Conservation (phyloP, 2,888 invertebrate species). For the Pristionchus exspectatus region DNA sequence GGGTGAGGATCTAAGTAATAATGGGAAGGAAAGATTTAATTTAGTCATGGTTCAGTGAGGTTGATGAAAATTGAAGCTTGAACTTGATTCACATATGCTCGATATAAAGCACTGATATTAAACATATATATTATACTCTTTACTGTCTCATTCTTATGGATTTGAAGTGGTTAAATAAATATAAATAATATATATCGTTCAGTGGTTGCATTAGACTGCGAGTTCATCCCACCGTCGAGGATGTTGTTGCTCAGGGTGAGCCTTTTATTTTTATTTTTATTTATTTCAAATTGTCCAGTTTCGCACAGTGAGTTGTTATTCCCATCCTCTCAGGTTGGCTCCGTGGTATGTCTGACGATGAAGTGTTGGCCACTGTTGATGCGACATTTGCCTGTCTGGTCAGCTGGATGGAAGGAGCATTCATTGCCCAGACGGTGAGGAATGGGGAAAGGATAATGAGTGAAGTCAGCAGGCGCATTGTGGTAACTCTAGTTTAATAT, state of each 20-base stretch:
- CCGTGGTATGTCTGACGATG: constrained; percentile 80
- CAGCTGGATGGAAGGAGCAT: constrained; percentile 97
- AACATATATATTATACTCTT: not conserved
- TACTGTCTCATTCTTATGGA: too few species aligned
- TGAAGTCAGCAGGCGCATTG: not conserved
- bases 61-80: too few species aligned
- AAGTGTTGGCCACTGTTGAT: constrained; percentile 94
- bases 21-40: not conserved
- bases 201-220: constrained; percentile 15
- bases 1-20: constrained; percentile 78
- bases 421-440: constrained; percentile 92
- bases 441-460: not conserved
- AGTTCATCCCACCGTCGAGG: constrained; percentile 13
- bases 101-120: not conserved
- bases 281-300: too few species aligned
- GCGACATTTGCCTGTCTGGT: constrained; percentile 92
- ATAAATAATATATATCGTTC: not conserved
- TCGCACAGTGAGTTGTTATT: not conserved
- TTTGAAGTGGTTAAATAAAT: not conserved
- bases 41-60: too few species aligned
- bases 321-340: not conserved
- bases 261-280: not conserved
- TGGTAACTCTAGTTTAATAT: not conserved
- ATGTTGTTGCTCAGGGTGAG: constrained; percentile 20
- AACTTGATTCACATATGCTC: not conserved